These are phyloP conservation scores for Bombus cullumanus DNA, from an alignment of 1,140 invertebrate genomes.

Conservation along the genomic window DNA sequence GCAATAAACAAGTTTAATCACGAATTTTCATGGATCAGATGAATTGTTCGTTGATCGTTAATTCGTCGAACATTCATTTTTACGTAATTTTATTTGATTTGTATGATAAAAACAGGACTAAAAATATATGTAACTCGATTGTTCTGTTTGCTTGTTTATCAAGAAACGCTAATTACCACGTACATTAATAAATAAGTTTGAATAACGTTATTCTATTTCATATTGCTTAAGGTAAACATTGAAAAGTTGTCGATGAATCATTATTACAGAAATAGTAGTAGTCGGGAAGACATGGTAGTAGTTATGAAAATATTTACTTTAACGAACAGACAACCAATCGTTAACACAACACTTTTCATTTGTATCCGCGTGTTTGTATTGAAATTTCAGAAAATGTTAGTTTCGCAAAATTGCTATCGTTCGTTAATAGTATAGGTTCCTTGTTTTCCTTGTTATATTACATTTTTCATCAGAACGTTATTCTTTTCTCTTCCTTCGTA, in stretches of 20 bases:
- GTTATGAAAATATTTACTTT: neutral
- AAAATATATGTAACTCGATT: neutral
- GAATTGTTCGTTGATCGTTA: neutral
- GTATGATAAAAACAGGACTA: neutral
- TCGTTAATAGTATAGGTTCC: too few species aligned
- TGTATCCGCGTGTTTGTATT: too few species aligned
- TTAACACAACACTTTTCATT: too few species aligned
- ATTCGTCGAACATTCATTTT: neutral
- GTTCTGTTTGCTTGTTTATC: neutral
- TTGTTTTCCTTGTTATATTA: too few species aligned
- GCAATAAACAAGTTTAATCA: neutral
- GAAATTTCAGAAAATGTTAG: too few species aligned
- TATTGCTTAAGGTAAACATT: neutral
- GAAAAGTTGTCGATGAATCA: neutral
- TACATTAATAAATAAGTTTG: neutral
- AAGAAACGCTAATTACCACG: neutral
- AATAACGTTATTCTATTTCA: neutral
- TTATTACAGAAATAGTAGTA: neutral
- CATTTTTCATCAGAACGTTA: too few species aligned
- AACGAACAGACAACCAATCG: neutral
- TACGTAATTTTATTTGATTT: neutral
- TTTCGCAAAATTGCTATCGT: too few species aligned
- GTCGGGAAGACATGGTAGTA: neutral
- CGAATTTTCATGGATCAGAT: neutral
- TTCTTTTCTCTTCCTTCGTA: too few species aligned